These are phyloP conservation scores for Xestia ashworthii DNA, from an alignment of 2,888 invertebrate genomes.

Conservation along the genomic window DNA sequence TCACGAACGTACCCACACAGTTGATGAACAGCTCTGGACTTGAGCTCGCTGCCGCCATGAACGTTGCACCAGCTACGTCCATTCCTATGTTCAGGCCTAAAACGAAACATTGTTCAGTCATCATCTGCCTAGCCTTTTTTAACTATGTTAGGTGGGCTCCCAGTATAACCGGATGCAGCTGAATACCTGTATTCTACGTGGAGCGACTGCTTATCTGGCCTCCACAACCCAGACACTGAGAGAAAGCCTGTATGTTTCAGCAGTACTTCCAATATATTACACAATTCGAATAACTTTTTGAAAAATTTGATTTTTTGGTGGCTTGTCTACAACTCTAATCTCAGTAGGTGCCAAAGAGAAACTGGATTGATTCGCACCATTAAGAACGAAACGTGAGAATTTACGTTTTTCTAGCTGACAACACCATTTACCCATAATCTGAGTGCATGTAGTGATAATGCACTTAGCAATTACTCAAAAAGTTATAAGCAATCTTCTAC, in stretches of 20 bases:
- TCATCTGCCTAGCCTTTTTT: background rate
- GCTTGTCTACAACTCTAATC: background rate
- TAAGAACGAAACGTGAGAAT: background rate
- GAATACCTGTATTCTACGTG: background rate
- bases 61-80: slow-evolving; percentile 97
- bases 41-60: slow-evolving; percentile 97
- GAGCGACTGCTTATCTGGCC: background rate
- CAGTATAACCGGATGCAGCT: background rate
- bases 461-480: background rate
- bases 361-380: background rate
- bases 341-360: background rate
- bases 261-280: background rate
- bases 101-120: slow-evolving; percentile 3
- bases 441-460: background rate
- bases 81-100: slow-evolving; percentile 92
- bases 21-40: slow-evolving; percentile 97
- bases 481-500: background rate
- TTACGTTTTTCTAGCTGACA: background rate
- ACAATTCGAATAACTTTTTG: background rate
- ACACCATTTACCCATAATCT: background rate
- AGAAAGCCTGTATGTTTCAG: background rate
- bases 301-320: background rate
- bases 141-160: background rate
- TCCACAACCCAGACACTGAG: background rate
- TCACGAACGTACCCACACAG: slow-evolving; percentile 95